A percentile compares a stretch with the other conserved stretches of the same genome.
Conservation (phyloP, 2,113 vertebrate genomes). For the Baryphthengus martii region DNA sequence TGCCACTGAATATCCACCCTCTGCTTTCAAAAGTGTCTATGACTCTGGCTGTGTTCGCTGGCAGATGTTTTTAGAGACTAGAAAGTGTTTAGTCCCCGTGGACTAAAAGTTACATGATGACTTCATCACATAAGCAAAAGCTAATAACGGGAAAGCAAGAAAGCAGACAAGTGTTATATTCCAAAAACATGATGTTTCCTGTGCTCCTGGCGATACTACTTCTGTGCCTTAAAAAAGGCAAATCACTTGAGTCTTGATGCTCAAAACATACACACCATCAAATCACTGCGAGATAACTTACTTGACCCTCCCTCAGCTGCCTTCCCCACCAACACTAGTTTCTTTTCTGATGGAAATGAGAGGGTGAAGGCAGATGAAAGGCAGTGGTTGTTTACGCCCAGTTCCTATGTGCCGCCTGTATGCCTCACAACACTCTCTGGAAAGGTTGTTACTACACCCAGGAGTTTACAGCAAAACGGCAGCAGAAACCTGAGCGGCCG, state of each 20-base stretch:
- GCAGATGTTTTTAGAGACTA: slow-evolving; percentile 52
- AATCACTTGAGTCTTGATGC: slow-evolving; percentile 8
- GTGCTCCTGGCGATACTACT: slow-evolving; percentile 51
- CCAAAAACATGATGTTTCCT: slow-evolving; percentile 57
- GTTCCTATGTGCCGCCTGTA: not conserved
- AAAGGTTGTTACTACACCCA: not conserved
- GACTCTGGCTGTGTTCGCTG: slow-evolving; percentile 19
- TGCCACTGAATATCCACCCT: slow-evolving; percentile 38
- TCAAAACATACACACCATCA: not conserved
- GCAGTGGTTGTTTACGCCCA: not conserved
- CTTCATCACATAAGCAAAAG: slow-evolving; percentile 49
- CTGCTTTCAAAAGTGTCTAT: slow-evolving; percentile 35
- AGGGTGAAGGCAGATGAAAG: slow-evolving; percentile 21
- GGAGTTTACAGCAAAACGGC: not conserved
- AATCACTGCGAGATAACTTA: not conserved
- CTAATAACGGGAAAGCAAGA: slow-evolving; percentile 48
- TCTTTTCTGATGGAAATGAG: not conserved
- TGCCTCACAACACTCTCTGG: not conserved
- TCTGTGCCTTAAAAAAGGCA: slow-evolving; percentile 38
- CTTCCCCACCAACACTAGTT: not conserved
- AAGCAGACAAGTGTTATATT: slow-evolving; percentile 36
- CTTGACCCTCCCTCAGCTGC: not conserved
- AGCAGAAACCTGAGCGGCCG: not conserved
- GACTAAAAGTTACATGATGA: slow-evolving; percentile 44
- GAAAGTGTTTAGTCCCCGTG: slow-evolving; percentile 48